Percentiles rank a stretch among this genome's conserved stretches.
Conservation (phyloP, 1,140 invertebrate species). For the Cydia pomonella region DNA sequence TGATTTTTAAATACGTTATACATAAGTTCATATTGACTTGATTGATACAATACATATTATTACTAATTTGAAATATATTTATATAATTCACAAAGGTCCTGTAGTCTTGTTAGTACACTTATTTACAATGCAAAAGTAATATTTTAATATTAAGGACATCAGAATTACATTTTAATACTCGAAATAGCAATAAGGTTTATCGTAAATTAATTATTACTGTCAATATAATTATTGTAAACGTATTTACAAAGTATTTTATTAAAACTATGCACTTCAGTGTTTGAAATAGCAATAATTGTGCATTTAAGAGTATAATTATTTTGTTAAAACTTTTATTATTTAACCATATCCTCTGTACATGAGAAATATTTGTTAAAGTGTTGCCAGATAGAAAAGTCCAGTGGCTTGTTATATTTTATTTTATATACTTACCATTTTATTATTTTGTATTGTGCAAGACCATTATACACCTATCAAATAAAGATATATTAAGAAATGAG, state of each 20-base stretch:
- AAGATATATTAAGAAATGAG: constrained; percentile 14
- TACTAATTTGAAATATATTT: not conserved
- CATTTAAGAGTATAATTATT: constrained; percentile 49
- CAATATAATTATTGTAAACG: constrained; percentile 4
- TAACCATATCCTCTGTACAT: not conserved
- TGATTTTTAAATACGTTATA: not conserved
- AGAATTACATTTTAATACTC: not conserved
- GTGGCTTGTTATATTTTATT: not conserved
- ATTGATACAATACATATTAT: not conserved
- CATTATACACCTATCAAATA: constrained; percentile 16
- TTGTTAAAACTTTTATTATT: constrained; percentile 36
- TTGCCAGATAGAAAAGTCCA: constrained; percentile 9
- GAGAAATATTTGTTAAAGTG: not conserved
- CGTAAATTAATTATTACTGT: not conserved
- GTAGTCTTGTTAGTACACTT: not conserved
- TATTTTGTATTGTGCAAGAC: constrained; percentile 3
- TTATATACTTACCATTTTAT: not conserved
- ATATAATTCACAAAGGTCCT: not conserved
- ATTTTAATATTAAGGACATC: not conserved
- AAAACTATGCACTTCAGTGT: constrained; percentile 43
- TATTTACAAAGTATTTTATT: constrained; percentile 23
- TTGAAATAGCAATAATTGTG: constrained; percentile 46
- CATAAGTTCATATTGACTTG: not conserved
- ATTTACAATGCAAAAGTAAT: not conserved
- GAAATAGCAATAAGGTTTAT: constrained; percentile 1